Base-by-base conservation (phyloP, 2,797 vertebrate species). In the Molossus molossus region DNA sequence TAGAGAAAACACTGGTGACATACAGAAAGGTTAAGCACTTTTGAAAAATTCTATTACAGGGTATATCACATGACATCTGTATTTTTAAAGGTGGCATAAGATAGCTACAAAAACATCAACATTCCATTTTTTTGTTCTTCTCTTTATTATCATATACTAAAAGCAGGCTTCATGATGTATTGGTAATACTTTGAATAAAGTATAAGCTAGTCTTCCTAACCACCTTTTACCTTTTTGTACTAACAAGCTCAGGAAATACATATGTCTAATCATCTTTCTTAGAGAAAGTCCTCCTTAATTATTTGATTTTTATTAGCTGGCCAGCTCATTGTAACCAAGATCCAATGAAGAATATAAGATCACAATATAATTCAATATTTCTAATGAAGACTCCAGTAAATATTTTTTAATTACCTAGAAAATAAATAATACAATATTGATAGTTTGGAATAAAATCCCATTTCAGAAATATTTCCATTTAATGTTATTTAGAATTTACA, bases 231-330 rank as follows among this genome's bases (percentile, higher is more conserved):
- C 72, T 87, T 93, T 76, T 53, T 0, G 0, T 0, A 87, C 88
- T 79, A 97, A 94, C 58, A 97, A 96, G 86, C 57, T 95, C 90
- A 94, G 97, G 97, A 96, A 81, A 89, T 91, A 87, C 57, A 80
- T 97, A 91, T 84, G 27, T 53, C 72, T 84, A 64, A 87, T 83
- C 94, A 65, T 65, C 98, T 97, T 98, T 97, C 88, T 96, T 89
- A 88, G 95, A 94, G 53, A 82, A 72, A 96, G 92, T n/a, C 37
- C 60, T 93, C 83, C 96, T 92, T 80, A 94, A 97, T 95, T 94
- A 97, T 80, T 95, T 87, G 81, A 87, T 70, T 95, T 40, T 93
- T 95, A 89, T 90, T 91, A 95, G 76, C 33, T 79, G 11, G 25
- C 29, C 29, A 84, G 23, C 15, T 73, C 92, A 48, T 70, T 96